phyloP scores from a whole-genome alignment of 2,113 vertebrate species.

The Psephotus haematonotus region DNA sequence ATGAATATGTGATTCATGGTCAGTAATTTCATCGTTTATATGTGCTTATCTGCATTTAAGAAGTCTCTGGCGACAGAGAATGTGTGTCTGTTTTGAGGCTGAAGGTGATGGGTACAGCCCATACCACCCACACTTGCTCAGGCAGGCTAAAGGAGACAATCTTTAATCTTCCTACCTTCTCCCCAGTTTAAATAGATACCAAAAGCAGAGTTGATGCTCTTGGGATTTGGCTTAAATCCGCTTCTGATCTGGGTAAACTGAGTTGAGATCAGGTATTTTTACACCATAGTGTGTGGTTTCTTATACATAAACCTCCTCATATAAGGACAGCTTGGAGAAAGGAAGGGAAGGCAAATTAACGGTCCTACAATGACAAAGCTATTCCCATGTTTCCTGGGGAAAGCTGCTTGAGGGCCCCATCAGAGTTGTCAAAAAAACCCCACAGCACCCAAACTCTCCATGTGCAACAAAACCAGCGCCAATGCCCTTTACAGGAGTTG shows the following conservation, averaged over 20 bases:
- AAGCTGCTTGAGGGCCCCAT: not conserved
- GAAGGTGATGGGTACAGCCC: not conserved
- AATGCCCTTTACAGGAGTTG: not conserved
- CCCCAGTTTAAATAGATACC: not conserved
- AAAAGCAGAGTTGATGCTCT: not conserved
- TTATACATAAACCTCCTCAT: not conserved
- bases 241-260: not conserved
- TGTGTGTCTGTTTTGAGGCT: not conserved
- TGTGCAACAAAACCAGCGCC: not conserved
- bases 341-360: not conserved
- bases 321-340: not conserved
- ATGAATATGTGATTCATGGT: not conserved
- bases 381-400: not conserved
- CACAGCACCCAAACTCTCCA: fast-evolving
- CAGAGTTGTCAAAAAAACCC: not conserved
- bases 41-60: not conserved
- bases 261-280: not conserved
- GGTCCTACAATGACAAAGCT: not conserved
- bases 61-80: not conserved
- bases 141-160: not conserved
- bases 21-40: not conserved
- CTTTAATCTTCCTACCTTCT: not conserved
- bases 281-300: not conserved
- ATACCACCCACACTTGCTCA: not conserved
- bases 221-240: not conserved